Conservation (phyloP, 2,113 vertebrate species). For the Nothoprocta perdicaria region DNA sequence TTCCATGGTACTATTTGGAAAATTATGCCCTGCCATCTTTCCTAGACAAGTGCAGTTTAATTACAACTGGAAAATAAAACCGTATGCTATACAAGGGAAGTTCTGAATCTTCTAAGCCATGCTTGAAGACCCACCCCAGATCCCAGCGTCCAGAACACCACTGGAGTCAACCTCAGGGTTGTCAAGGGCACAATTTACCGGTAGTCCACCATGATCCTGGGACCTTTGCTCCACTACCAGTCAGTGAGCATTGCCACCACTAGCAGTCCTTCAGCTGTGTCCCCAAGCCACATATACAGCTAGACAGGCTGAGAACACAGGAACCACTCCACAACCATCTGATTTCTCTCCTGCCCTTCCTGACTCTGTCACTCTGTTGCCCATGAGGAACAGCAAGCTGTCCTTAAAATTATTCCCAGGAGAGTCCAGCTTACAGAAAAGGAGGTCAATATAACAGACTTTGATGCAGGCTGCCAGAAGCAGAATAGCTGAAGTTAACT, state of each 20-base stretch:
- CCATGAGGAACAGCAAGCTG: not conserved
- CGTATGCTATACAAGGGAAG: not conserved
- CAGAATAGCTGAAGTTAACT: conserved; percentile 26
- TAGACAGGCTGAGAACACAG: not conserved
- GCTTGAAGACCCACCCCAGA: not conserved
- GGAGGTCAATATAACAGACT: conserved; percentile 31
- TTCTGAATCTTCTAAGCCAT: not conserved
- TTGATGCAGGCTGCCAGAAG: conserved; percentile 49
- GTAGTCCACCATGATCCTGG: fast-evolving
- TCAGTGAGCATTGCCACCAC: not conserved
- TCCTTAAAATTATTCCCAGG: conserved; percentile 31
- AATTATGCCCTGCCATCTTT: not conserved
- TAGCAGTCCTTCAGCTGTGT: not conserved
- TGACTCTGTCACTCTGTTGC: conserved; percentile 1
- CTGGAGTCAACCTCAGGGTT: not conserved
- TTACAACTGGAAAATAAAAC: not conserved
- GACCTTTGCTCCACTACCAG: not conserved
- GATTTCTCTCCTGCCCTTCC: not conserved
- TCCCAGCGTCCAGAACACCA: not conserved
- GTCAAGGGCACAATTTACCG: not conserved
- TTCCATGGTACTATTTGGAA: not conserved
- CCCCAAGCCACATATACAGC: not conserved
- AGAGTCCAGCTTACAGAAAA: conserved; percentile 38
- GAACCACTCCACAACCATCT: conserved; percentile 5
- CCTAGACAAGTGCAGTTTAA: not conserved